Evolutionary conservation across 1,140 invertebrate species (phyloP), one percentile per base, ranked within the genome.

Genomic region (Manduca sexta): DNA sequence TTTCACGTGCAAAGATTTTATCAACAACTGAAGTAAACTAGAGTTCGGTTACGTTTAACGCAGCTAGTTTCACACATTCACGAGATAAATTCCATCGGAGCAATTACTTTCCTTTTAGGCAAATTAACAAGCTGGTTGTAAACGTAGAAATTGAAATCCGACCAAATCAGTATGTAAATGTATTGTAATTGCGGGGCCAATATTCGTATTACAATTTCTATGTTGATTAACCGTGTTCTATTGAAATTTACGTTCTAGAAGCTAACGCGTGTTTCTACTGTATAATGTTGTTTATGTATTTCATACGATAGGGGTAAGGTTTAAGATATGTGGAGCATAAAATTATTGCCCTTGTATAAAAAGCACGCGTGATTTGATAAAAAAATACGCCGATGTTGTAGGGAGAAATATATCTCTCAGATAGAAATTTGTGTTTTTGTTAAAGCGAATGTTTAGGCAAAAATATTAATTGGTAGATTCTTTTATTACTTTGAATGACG

Each of bases 81-180:
- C 52, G 55, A 57, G 62, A 56, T 49, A 65, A 75, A 77, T 73
- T 69, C 62, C 53, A 69, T 61, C 55, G 45, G 54, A 69, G 58
- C 78, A 75, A 82, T 84, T 78, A 80, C 74, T 74, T 76, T 73
- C 76, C 76, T 84, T 84, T 84, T 82, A 84, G 66, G 74, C 60
- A 80, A 84, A 84, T 84, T 81, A 84, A 84, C 77, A 78, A 75
- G 74, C 64, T 58, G 61, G 58, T 63, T 72, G 61, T 66, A 61
- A 67, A 68, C 50, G 58, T 70, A 65, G 68, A 75, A 76, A 80
- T 79, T 80, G 73, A 84, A 26, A 82, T 82, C 69, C 64, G 64
- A 68, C 76, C 74, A 74, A 80, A 84, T 84, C 68, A 78, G 66
- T 80, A 84, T 84, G 77, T 79, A 75, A 84, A 84, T 84, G 70